Base-by-base conservation (phyloP, 2,113 vertebrate species). In the Chaenogobius annularis region DNA sequence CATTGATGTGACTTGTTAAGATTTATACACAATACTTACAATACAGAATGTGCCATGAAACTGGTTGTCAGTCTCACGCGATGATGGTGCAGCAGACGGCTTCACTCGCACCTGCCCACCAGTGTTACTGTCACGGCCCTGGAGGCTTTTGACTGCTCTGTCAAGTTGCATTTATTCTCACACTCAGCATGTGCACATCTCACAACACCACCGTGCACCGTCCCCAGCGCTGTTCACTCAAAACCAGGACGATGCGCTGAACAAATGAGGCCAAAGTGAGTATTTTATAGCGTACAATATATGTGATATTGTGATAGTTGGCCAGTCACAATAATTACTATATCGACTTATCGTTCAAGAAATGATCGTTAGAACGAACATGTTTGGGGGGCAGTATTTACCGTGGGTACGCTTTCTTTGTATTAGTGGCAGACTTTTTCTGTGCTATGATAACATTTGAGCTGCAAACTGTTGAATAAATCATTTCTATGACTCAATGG, bases 91-190 rank as follows among this genome's bases (percentile, higher is more conserved):
- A 81, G 80, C 83, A 88, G 87, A 85, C 73, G 69, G 83, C 80
- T 83, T 73, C 76, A 58, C 82, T 87, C 78, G 68, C 85, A 85
- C 85, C 87, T 85, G 82, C 82, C 79, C 37, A 58, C 83, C 83
- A 81, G 67, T 72, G 83, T 82, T 78, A 82, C 77, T 75, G 77
- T 88, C 84, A 81, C 64, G 63, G 75, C 81, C 88, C 83, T 72
- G 17, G 67, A 86, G 83, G 82, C 85, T 87, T 91, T 84, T 86
- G 73, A 74, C 76, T 71, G 79, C 70, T 44, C 64, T 77, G 82
- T 87, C 86, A 83, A 79, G 66, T 65, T 73, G 73, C 65, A 79
- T 88, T 83, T 76, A 75, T 89, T 73, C 74, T 40, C 80, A 66
- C 66, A 55, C 80, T 47, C 84, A 73, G 79, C 31, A 2, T 75